phyloP scores from a whole-genome alignment of 2,888 invertebrate species.

The Rhogogaster chlorosoma region DNA sequence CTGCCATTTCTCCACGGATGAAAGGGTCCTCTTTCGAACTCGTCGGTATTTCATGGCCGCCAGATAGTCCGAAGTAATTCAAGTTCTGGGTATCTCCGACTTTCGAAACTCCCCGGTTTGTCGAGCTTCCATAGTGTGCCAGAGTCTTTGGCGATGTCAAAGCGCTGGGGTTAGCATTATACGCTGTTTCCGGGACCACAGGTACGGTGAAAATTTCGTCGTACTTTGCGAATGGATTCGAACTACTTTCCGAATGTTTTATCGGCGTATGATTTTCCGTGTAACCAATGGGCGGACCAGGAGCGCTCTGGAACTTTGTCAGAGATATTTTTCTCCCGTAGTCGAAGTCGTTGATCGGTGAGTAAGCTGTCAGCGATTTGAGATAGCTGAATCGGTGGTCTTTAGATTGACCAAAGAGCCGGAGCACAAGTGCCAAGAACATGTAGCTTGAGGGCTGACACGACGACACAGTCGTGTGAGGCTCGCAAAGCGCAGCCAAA shows the following conservation, averaged over 20 bases:
- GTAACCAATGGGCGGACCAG: not conserved
- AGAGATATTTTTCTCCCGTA: slow-evolving; percentile 37
- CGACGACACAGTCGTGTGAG: slow-evolving; percentile 80
- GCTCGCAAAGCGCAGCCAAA: slow-evolving; percentile 80
- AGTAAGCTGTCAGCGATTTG: not conserved
- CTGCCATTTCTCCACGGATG: slow-evolving; percentile 54
- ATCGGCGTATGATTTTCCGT: not conserved
- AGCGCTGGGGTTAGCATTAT: not conserved
- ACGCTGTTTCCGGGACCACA: not conserved
- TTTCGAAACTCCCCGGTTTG: not conserved
- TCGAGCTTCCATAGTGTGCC: not conserved
- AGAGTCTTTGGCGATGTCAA: not conserved
- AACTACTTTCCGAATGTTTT: not conserved
- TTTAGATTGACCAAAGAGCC: slow-evolving; percentile 80
- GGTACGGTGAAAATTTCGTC: not conserved
- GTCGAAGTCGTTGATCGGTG: not conserved
- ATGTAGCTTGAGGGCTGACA: slow-evolving; percentile 82
- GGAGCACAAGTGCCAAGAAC: slow-evolving; percentile 81
- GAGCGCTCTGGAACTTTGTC: not conserved
- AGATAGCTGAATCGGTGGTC: slow-evolving; percentile 70
- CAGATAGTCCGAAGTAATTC: not conserved
- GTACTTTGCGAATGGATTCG: slow-evolving; percentile 12
- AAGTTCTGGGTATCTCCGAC: not conserved
- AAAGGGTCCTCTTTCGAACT: slow-evolving; percentile 28
- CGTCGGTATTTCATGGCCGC: not conserved